These are phyloP conservation scores for Acrobasis consociella DNA, from an alignment of 2,888 invertebrate genomes.

Conservation along the genomic window DNA sequence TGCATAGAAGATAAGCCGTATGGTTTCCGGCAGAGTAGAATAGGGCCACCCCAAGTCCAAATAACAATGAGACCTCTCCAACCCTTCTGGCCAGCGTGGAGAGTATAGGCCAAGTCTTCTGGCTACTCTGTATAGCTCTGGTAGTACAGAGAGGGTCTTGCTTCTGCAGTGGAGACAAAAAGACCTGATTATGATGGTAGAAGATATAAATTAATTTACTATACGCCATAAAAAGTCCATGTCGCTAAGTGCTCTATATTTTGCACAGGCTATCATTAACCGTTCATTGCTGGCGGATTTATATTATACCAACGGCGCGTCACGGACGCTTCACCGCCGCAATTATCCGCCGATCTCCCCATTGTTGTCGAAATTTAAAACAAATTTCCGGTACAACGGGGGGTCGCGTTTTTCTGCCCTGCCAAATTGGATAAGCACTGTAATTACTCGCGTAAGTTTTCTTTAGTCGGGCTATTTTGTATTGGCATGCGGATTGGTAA, in stretches of 20 bases:
- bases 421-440: conserved; percentile 81
- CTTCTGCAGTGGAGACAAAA: too few species aligned
- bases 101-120: too few species aligned
- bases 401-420: conserved; percentile 78
- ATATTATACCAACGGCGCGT: conserved; percentile 65
- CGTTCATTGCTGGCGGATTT: conserved; percentile 72
- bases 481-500: conserved; percentile 6
- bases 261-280: conserved; percentile 72
- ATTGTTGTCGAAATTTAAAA: conserved; percentile 83
- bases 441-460: conserved; percentile 75
- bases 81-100: too few species aligned
- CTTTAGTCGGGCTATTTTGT: conserved; percentile 58
- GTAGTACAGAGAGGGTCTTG: too few species aligned
- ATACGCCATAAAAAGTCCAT: background rate
- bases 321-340: conserved; percentile 71
- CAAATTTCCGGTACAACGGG: conserved; percentile 79
- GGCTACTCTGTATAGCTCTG: too few species aligned
- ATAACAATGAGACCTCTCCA: too few species aligned
- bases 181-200: too few species aligned
- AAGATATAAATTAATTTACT: too few species aligned
- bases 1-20: too few species aligned
- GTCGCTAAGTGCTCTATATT: conserved; percentile 16
- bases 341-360: conserved; percentile 79
- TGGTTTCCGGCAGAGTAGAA: too few species aligned
- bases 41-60: too few species aligned